These are phyloP conservation scores for Protomyctophum bolini DNA, from an alignment of 2,113 vertebrate species.

Conservation along the genomic window DNA sequence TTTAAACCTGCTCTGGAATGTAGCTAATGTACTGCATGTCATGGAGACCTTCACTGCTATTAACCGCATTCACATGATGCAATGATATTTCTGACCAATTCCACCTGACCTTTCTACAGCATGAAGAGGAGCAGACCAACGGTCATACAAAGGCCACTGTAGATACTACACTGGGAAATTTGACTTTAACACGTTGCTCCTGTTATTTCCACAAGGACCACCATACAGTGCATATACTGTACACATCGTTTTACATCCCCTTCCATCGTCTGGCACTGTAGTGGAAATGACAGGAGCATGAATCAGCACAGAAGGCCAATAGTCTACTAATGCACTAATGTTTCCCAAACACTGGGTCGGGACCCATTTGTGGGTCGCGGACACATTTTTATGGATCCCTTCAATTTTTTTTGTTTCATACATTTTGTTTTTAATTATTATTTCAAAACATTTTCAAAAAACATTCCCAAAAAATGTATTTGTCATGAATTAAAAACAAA, in stretches of 20 bases:
- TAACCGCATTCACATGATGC: not conserved
- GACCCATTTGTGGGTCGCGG: no score
- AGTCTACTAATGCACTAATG: not conserved
- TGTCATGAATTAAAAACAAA: no score
- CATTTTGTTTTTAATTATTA: no score
- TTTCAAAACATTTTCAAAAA: no score
- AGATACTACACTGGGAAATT: not conserved
- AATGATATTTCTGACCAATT: not conserved
- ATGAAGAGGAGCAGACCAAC: not conserved
- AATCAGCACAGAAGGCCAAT: not conserved
- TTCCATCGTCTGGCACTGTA: slow-evolving; percentile 14
- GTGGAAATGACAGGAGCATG: slow-evolving; percentile 16
- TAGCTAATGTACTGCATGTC: not conserved
- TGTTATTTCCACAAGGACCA: not conserved
- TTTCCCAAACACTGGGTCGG: no score
- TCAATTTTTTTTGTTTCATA: no score
- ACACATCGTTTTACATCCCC: not conserved
- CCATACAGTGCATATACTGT: not conserved
- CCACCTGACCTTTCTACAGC: slow-evolving; percentile 22
- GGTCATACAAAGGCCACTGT: not conserved
- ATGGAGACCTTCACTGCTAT: not conserved
- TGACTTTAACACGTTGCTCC: not conserved
- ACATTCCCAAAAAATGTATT: no score
- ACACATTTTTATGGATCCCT: no score
- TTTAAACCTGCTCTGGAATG: not conserved